Evolutionary conservation across 2,113 vertebrate genomes (phyloP).

Genomic region (Epinephelus moara): DNA sequence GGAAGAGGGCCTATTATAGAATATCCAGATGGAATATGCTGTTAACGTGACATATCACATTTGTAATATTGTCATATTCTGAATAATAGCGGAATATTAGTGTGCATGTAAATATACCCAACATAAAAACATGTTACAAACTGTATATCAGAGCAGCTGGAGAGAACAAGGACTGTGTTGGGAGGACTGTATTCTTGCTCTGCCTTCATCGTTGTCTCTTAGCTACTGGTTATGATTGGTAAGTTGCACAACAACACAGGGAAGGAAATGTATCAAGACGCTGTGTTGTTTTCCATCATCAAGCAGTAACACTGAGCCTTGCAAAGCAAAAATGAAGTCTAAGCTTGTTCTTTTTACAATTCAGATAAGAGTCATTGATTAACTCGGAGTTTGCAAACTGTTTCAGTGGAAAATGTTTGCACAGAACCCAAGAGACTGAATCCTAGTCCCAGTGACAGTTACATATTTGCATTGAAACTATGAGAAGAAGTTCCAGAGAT

Average conservation of each 20-base stretch:
- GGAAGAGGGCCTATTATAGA: no score
- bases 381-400: neutral
- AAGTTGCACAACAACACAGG: neutral
- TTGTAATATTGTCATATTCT: no score
- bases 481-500: slow-evolving; percentile 24
- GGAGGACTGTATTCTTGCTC: neutral
- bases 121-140: neutral
- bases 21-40: no score
- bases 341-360: neutral
- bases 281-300: neutral
- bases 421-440: neutral
- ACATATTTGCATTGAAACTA: slow-evolving; percentile 8
- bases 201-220: neutral
- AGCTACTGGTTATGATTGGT: neutral
- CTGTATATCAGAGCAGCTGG: neutral
- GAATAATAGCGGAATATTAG: no score
- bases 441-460: neutral
- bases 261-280: neutral
- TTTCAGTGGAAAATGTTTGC: slow-evolving; percentile 17
- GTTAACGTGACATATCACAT: no score
- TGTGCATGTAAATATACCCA: no score
- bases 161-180: neutral
- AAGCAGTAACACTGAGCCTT: neutral
- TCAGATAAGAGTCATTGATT: neutral
- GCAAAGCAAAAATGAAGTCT: neutral